Conservation (phyloP, 2,113 vertebrate species). For the Menura novaehollandiae region DNA sequence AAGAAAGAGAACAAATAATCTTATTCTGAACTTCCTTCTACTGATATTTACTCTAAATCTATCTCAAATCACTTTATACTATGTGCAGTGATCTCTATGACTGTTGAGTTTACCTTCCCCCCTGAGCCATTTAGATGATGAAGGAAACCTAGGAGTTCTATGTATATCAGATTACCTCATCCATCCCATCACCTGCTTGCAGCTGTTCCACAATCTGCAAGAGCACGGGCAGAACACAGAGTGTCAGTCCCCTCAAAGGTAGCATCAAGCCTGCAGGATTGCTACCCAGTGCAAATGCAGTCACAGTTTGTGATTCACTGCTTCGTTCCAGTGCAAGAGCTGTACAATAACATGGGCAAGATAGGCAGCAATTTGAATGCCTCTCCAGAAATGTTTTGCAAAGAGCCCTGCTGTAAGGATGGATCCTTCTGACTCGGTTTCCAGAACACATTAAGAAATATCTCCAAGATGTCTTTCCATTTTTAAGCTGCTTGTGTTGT, state of each 20-base stretch:
- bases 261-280: background rate
- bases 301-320: background rate
- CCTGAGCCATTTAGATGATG: background rate
- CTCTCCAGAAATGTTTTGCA: background rate
- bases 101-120: background rate
- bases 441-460: background rate
- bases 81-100: background rate
- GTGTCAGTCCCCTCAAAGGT: background rate
- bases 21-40: background rate
- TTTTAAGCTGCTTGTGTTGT: background rate
- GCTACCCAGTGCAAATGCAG: background rate
- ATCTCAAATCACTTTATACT: background rate
- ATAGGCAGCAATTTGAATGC: background rate
- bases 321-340: background rate
- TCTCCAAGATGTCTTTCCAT: background rate
- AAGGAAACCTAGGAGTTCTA: background rate
- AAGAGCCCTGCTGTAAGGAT: background rate
- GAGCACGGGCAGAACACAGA: accelerated
- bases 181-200: accelerated
- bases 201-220: background rate
- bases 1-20: background rate
- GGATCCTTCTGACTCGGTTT: background rate
- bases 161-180: background rate
- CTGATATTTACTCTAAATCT: background rate
- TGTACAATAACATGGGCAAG: background rate